These are phyloP conservation scores for Lycodopsis pacificus DNA, from an alignment of 2,797 vertebrate species.

Conservation along the genomic window DNA sequence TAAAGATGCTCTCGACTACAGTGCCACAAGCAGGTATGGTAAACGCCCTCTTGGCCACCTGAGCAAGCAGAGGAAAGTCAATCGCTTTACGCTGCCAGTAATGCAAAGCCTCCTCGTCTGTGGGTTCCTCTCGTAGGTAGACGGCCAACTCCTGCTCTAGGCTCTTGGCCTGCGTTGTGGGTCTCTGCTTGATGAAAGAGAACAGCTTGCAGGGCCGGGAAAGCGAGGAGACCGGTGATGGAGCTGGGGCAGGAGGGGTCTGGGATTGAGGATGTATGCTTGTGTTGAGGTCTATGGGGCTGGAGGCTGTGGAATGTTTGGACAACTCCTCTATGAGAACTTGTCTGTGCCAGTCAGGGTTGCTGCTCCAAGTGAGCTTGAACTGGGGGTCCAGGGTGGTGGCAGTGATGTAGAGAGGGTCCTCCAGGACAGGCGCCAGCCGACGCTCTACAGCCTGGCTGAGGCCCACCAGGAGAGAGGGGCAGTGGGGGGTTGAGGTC, in stretches of 20 bases:
- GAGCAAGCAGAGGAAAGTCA: conserved; percentile 86
- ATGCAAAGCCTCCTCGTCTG: conserved; percentile 86
- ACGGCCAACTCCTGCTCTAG: conserved; percentile 84
- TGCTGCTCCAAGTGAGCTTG: conserved; percentile 88
- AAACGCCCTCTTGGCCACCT: conserved; percentile 86
- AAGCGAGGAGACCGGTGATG: conserved; percentile 74
- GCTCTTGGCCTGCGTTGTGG: conserved; percentile 84
- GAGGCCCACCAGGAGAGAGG: conserved; percentile 77
- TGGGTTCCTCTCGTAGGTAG: conserved; percentile 87
- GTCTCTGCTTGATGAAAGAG: conserved; percentile 89
- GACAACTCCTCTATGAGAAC: conserved; percentile 84
- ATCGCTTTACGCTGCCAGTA: conserved; percentile 87
- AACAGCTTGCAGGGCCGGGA: conserved; percentile 86
- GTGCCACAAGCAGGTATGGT: conserved; percentile 85
- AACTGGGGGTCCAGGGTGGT: conserved; percentile 88
- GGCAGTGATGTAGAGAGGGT: conserved; percentile 85
- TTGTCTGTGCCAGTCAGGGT: conserved; percentile 86
- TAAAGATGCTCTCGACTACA: conserved; percentile 83
- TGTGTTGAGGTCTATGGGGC: conserved; percentile 66
- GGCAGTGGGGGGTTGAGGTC: conserved; percentile 80
- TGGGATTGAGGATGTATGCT: conserved; percentile 75
- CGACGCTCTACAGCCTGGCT: conserved; percentile 81
- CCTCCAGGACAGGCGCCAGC: conserved; percentile 82
- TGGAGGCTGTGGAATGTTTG: conserved; percentile 78
- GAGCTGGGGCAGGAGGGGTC: conserved; percentile 66